Base-by-base conservation (phyloP, 2,888 invertebrate species). In the Adineta ricciae region DNA sequence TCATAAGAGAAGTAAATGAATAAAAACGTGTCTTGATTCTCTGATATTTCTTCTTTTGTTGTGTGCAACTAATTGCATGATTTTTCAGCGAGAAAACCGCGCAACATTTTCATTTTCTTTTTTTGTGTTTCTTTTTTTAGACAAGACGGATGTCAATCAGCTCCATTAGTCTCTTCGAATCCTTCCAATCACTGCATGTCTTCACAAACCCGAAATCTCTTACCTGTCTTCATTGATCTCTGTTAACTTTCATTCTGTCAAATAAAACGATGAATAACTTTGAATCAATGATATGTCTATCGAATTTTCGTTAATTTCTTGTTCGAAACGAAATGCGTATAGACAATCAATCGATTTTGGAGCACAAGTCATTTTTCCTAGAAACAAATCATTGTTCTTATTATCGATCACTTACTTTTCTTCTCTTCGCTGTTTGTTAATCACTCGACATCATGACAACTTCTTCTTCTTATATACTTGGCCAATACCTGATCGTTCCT, bases 271-370 rank as follows among this genome's bases (percentile, higher is more conserved):
- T 19, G 64, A 64, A 64, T 19, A 32, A 64, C 64, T 64, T 64
- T 64, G 16, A 64, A 64, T 27, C 64, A 64, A 64, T 64, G 64
- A 64, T 64, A 64, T 64, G 64, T 64, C 36, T 16, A 32, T 32
- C 27, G 9, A 19, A 64, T 64, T 32, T 64, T 64, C 64, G 64
- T 64, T 64, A 64, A 8, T 19, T 64, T 2, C 16, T 19, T 32
- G 5, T 64, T 36, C 64, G 32, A 64, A 64, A 64, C 64, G 64
- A 64, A 64, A 64, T 64, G 64, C 64, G 64, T 64, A 64, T 64
- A 64, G 64, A 64, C 64, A 64, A 64, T 64, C 64, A 64, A 64
- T 64, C 32, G 64, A 64, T 64, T 32, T 64, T 64, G 16, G 64
- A 64, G 64, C 64, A 64, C 27, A 46, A 46, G 11, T 46, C n/a